Evolutionary conservation across 1,140 invertebrate species (phyloP).

Genomic region (Zaprionus vittiger): DNA sequence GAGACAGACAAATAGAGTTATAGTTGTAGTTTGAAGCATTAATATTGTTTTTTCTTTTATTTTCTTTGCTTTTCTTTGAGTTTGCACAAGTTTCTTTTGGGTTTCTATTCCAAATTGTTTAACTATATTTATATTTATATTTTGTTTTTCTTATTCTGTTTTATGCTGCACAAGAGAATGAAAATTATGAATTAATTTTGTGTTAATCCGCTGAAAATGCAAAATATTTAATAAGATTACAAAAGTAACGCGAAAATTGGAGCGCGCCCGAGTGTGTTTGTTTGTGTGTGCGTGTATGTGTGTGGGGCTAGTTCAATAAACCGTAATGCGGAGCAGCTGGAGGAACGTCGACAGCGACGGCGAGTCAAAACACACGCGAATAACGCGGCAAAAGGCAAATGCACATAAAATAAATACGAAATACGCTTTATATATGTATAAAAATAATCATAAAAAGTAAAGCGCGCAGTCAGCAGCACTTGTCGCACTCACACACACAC

Average conservation of each 20-base stretch:
- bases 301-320: slow-evolving; percentile 57
- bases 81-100: slow-evolving; percentile 39
- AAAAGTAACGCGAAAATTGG: slow-evolving; percentile 25
- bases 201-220: slow-evolving; percentile 37
- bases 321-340: slow-evolving; percentile 29
- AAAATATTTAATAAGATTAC: slow-evolving; percentile 24
- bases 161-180: slow-evolving; percentile 50
- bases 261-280: not conserved
- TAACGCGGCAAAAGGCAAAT: slow-evolving; percentile 66
- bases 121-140: slow-evolving; percentile 12
- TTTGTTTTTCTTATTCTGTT: slow-evolving; percentile 9
- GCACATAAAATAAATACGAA: slow-evolving; percentile 72
- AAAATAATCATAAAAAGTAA: slow-evolving; percentile 70
- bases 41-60: slow-evolving; percentile 24
- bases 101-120: slow-evolving; percentile 26
- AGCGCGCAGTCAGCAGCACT: slow-evolving; percentile 53
- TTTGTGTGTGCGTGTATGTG: not conserved
- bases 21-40: slow-evolving; percentile 10
- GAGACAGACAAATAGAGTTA: slow-evolving; percentile 27
- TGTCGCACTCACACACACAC: slow-evolving; percentile 45
- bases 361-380: slow-evolving; percentile 70
- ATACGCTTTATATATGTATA: slow-evolving; percentile 39
- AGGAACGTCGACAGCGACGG: not conserved
- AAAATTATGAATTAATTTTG: slow-evolving; percentile 53
- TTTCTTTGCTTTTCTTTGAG: slow-evolving; percentile 40